Base-by-base conservation (phyloP, 2,888 invertebrate genomes). In the Erannis defoliaria region DNA sequence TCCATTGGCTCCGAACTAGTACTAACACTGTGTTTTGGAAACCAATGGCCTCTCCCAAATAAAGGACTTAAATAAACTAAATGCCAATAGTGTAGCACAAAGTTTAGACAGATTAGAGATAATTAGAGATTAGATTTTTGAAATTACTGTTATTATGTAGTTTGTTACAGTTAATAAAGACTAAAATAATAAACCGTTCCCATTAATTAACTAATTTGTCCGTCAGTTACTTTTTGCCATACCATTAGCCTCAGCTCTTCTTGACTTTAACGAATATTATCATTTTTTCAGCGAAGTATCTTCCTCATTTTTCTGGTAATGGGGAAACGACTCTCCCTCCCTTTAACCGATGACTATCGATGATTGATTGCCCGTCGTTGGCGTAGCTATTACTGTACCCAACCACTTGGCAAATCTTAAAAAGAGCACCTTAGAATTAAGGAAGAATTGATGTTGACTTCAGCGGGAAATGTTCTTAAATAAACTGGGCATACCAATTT, bases 301-400 rank as follows among this genome's bases (percentile, higher is more conserved):
- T 79, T 67, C 73, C 71, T 73, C 74, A 72, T 79, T 79, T 77
- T 77, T 54, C 73, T 72, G 73, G 76, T 80, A 80, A 80, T 80
- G 76, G 75, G 67, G 66, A 73, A 77, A 74, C 75, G 78, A 75
- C 71, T 77, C 72, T 68, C 62, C 62, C 62, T 54, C 60, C 68
- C 73, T 71, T 57, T 71, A 73, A 56, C 72, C 74, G 80, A 81
- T 82, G 80, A 80, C 80, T 80, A 80, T 78, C 68, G 80, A 80
- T 83, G 82, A 83, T 83, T 82, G 83, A 83, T 83, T 78, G 69
- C 78, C 64, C 64, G 72, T 76, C 77, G 74, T 76, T 73, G 72
- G 72, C 71, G 67, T 69, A 68, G 75, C 74, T 79, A 81, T 82
- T 82, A 81, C 74, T 72, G 78, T 70, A 76, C 71, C 79, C 79